Percentiles rank a stretch among this genome's conserved stretches.
Conservation (phyloP, 2,888 invertebrate species). For the Stenichneumon culpator region DNA sequence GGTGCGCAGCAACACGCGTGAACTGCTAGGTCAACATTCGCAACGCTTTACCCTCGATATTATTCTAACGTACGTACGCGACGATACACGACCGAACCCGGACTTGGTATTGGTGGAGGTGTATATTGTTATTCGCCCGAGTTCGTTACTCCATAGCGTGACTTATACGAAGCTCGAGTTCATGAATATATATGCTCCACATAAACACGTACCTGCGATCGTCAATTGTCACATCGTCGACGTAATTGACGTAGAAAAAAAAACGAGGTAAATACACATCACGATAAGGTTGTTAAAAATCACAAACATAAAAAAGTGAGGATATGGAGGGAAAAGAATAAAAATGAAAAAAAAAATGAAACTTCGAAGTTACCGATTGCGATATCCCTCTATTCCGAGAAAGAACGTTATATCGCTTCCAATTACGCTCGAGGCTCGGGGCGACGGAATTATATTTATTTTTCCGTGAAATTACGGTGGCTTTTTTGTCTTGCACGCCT, state of each 20-base stretch:
- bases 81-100: background rate
- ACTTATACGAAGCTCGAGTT: constrained; percentile 64
- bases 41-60: constrained; percentile 59
- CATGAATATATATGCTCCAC: constrained; percentile 60
- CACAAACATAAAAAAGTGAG: background rate
- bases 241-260: constrained; percentile 55
- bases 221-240: constrained; percentile 65
- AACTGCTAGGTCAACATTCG: constrained; percentile 62
- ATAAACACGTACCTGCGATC: constrained; percentile 30
- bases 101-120: background rate
- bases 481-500: no score
- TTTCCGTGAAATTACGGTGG: no score
- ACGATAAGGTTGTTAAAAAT: constrained; percentile 15
- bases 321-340: constrained; percentile 8
- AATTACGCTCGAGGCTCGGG: no score
- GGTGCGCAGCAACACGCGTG: constrained; percentile 28
- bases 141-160: constrained; percentile 66
- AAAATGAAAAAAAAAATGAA: background rate
- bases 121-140: constrained; percentile 60
- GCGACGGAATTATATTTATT: no score
- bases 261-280: constrained; percentile 1
- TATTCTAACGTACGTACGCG: constrained; percentile 52
- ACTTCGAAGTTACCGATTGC: background rate
- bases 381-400: no score
- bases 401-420: no score